Base-by-base conservation (phyloP, 1,140 invertebrate genomes). In the Conus ventricosus region DNA sequence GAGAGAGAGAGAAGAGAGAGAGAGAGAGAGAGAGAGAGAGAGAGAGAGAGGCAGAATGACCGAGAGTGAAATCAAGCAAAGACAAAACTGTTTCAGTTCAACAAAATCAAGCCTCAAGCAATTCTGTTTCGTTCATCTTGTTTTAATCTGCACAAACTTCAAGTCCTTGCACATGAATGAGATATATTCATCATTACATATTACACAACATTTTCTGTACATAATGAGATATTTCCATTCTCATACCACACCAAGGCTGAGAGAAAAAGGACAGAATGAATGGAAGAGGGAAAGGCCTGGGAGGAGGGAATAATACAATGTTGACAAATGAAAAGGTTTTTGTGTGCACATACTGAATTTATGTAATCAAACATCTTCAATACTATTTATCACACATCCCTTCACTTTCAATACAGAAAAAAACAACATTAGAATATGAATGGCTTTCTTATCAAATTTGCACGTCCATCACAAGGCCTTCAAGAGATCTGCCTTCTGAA, bases 21-120 rank as follows among this genome's bases (percentile, higher is more conserved):
- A 55, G 53, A 84, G 82, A 7, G 82, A 55, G 55, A 63, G 81
- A 84, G 75, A 78, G 53, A 63, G 81, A 84, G 75, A 55, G 54
- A 54, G 57, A 84, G 39, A 51, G 39, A 63, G 57, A 51, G 57
- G 20, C 8, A 55, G 71, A 51, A 53, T 25, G 17, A 76, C 85
- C 51, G 57, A 57, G 83, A n/a, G n/a, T n/a, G n/a, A 55, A 54
- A 80, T 51, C 8, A 57, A 51, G 39, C 10, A 27, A 51, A 83
- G 39, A n/a, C 15, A 10, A 39, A 39, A 39, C 39, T 63, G 10
- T 20, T 23, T 71, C 15, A 71, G 20, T 7, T 10, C 67, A 71
- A 71, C 67, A 71, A 71, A 71, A 20, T n/a, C 15, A 71, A 20
- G 67, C 20, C 67, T 71, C 23, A 71, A 20, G 20, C 11, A 11